Conservation (phyloP, 2,113 vertebrate species). For the Oreochromis spilurus region DNA sequence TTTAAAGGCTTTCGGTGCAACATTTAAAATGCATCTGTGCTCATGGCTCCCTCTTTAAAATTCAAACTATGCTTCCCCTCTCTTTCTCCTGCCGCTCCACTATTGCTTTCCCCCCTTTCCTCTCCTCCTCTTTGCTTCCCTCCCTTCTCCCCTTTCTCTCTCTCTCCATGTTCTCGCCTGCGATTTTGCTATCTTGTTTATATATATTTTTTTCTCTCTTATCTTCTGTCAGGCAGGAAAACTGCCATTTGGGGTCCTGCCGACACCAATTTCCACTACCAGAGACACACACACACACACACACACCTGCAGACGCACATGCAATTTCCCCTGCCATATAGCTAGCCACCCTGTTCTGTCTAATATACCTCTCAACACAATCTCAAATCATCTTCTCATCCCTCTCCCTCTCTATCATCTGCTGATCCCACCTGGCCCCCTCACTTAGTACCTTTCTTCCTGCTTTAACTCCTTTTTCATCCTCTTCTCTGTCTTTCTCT, state of each 20-base stretch:
- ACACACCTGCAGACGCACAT: not conserved
- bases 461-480: not conserved
- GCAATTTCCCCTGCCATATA: conserved; percentile 21
- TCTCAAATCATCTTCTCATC: conserved; percentile 50
- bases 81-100: not conserved
- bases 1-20: not conserved
- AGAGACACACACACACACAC: not conserved
- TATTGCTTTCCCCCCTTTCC: not conserved
- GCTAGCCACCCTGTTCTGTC: conserved; percentile 38
- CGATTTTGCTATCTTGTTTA: conserved; percentile 26
- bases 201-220: conserved; percentile 36
- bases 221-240: conserved; percentile 64
- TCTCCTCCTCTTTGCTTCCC: not conserved
- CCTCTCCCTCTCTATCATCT: conserved; percentile 29
- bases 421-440: not conserved
- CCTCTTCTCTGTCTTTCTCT: not conserved
- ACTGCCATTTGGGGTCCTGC: conserved; percentile 67
- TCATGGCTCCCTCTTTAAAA: not conserved
- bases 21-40: not conserved
- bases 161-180: not conserved
- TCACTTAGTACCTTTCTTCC: not conserved
- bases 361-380: conserved; percentile 64
- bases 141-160: not conserved
- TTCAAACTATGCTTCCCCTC: not conserved
- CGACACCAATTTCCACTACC: conserved; percentile 62